A percentile compares a stretch with the other conserved stretches of the same genome.
phyloP scores from a whole-genome alignment of 2,797 vertebrate species.

The Coendou prehensilis region DNA sequence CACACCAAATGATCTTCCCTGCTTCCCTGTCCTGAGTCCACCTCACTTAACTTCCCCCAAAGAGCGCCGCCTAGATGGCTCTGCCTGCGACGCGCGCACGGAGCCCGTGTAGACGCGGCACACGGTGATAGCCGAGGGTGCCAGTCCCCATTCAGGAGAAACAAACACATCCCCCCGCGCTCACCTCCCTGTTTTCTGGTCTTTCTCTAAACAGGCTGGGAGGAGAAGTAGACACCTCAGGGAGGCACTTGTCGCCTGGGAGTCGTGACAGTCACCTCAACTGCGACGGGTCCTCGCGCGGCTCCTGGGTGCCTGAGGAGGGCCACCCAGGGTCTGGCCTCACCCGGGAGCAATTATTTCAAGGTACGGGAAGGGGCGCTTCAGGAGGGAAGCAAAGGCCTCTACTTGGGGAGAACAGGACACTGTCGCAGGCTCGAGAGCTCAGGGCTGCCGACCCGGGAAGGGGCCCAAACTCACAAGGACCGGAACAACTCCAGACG shows the following conservation, averaged over 20 bases:
- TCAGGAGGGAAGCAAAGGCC: neutral
- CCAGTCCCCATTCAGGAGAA: neutral
- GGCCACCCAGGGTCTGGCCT: neutral
- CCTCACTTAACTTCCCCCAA: neutral
- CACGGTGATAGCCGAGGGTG: neutral
- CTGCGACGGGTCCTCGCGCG: neutral
- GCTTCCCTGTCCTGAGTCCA: neutral
- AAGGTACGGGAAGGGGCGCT: neutral
- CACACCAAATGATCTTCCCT: neutral
- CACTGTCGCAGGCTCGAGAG: neutral
- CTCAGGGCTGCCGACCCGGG: neutral
- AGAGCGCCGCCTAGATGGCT: slow-evolving; percentile 47
- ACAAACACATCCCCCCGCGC: neutral
- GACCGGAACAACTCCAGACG: rapidly evolving
- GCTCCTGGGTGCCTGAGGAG: neutral
- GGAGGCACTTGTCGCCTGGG: slow-evolving; percentile 24
- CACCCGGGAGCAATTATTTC: neutral
- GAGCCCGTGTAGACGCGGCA: neutral
- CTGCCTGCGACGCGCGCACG: neutral
- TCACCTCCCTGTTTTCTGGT: neutral
- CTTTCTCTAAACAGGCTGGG: neutral
- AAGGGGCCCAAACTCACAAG: neutral
- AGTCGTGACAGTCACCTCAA: neutral
- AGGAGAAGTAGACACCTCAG: neutral
- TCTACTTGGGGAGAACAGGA: neutral